Base-by-base conservation (phyloP, 92 coral and sea anemone species). In the Galaxea fascicularis region DNA sequence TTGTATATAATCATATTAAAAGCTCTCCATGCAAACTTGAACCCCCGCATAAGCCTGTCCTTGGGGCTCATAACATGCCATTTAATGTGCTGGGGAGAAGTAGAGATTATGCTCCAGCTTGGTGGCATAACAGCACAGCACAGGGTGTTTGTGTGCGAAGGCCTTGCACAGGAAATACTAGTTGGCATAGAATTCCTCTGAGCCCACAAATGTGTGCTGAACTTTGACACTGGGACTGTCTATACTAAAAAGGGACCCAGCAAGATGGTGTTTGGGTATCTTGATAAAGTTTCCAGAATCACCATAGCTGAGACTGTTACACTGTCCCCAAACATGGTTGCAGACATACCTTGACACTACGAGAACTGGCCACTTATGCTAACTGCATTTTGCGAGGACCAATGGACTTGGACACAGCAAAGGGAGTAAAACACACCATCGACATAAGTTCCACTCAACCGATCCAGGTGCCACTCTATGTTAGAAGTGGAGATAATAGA, bases 381-480 rank as follows among this genome's bases (percentile, higher is more conserved):
- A 47, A 17, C 16, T 69, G 85, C 22, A 39, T 82, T 56, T 88
- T 87, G 1, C 52, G 28, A 20, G 77, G 83, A 13, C 81, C 81
- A 44, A 41, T 63, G 59, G 92, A 83, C 45, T 65, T 67, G 29
- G 87, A 82, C 10, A 18, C 75, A 15, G 84, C 88, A 5, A 88
- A 51, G 41, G 84, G 66, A 0, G 84, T 65, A 11, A 22, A 76
- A 57, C 85, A 86, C 31, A 45, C 62, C 67, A 85, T 89, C 21
- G 30, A 89, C 79, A 85, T 90, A 16, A 90, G 82, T 0, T 9
- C 47, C 10, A 60, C 78, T 20, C 52, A 47, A 2, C 93, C 90
- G 39, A 70, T 86, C 8, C 86, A 66, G 53, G 82, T 41, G n/a
- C 82, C 86, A 7, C 66, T 86, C 35, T 28, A 90, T 85, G 93